phyloP scores from a whole-genome alignment of 2,113 vertebrate genomes.

The Prolemur simus region DNA sequence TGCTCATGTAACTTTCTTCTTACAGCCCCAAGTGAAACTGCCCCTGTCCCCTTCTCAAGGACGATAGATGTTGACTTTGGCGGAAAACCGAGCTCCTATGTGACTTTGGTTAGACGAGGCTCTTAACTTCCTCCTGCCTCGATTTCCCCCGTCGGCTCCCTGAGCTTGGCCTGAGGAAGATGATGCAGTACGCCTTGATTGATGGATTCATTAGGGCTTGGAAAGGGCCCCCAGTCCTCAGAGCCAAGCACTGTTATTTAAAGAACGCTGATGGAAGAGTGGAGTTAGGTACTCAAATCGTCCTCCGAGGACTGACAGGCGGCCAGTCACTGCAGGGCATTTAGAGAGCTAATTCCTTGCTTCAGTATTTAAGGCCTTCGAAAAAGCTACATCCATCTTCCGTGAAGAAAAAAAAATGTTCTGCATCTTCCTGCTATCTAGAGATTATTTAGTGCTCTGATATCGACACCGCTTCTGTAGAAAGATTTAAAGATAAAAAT shows the following conservation, averaged over 20 bases:
- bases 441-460: slow-evolving; percentile 85
- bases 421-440: slow-evolving; percentile 77
- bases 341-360: slow-evolving; percentile 77
- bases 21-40: not conserved
- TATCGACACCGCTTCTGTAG: slow-evolving; percentile 83
- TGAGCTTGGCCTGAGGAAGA: not conserved
- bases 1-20: not conserved
- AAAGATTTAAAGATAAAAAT: slow-evolving; percentile 87
- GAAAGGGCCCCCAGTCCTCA: slow-evolving; percentile 31
- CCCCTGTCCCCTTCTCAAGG: not conserved
- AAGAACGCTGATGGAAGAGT: slow-evolving; percentile 74
- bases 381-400: slow-evolving; percentile 81
- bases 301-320: slow-evolving; percentile 63
- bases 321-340: slow-evolving; percentile 69
- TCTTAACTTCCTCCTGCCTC: slow-evolving; percentile 37
- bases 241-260: slow-evolving; percentile 75
- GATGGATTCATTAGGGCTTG: slow-evolving; percentile 66
- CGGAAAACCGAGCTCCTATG: not conserved
- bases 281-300: slow-evolving; percentile 57
- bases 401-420: slow-evolving; percentile 60
- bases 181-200: slow-evolving; percentile 32
- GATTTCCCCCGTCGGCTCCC: slow-evolving; percentile 19
- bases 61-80: not conserved
- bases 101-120: not conserved
- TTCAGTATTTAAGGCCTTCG: slow-evolving; percentile 78